Evolutionary conservation across 2,797 vertebrate genomes (phyloP), one percentile per base, ranked within the genome.

Genomic region (Sebastes glaucus): DNA sequence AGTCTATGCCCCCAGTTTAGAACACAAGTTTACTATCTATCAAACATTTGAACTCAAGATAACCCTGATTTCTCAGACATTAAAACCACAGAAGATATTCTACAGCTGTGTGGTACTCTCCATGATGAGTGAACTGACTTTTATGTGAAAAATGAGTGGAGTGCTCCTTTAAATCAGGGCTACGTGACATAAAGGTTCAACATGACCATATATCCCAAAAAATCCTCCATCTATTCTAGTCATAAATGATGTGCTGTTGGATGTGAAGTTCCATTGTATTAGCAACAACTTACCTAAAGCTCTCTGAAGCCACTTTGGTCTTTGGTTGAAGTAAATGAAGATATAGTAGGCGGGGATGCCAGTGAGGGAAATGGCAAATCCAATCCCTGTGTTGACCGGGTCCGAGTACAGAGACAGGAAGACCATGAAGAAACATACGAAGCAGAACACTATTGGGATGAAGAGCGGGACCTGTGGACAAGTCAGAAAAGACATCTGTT

Each of bases 341-440:
- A 99, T 93, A 91, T 97, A 99, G 93, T 99, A 99, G 0, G 98
- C 98, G 2, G 98, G 98, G 61, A 99, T 93, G 46, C 98, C 98
- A 0, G 98, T 99, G 78, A 99, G 92, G 7, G 96, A 97, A 93
- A 99, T 98, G 79, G 91, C 94, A 78, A 98, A 99, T 33, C 98
- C 98, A n/a, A 99, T 97, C 10, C 98, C 98, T 0, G 98, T 97
- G 86, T 97, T 99, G 65, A 98, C 86, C 0, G 98, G 98, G 79
- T 99, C 97, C 0, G 98, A 97, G 84, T 98, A 99, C 59, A 99
- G 95, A 30, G 98, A 99, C 59, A 98, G 91, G 35, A 96, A 97
- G 25, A 99, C 98, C 98, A 99, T 99, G 94, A 98, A 97, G 94
- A 99, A 95, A 63, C 97, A 98, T 0, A 97, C 97, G 84, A 98